Evolutionary conservation across 2,113 vertebrate genomes (phyloP).

Genomic region (Todiramphus saurophagus): DNA sequence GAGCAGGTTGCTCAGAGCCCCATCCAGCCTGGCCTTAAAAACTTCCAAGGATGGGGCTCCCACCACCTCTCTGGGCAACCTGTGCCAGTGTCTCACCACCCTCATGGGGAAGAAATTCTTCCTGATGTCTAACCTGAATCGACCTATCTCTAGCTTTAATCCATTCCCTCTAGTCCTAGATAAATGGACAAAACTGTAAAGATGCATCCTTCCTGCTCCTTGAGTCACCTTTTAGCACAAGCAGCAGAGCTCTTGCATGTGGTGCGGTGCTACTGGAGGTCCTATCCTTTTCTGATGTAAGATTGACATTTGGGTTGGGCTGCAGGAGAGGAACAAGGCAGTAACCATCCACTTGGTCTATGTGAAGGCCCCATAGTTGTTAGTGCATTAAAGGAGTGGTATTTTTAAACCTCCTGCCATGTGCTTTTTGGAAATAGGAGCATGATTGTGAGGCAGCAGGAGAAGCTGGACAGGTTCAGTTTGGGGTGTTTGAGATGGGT

Average conservation of each 20-base stretch:
- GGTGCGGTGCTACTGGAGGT: neutral
- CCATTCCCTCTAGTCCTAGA: no score
- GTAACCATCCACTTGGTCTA: neutral
- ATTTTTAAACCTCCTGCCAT: neutral
- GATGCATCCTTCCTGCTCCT: neutral
- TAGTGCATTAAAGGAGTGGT: neutral
- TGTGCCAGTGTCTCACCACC: no score
- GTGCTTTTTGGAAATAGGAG: neutral
- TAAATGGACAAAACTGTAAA: neutral
- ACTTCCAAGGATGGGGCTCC: no score
- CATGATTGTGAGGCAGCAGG: accelerated
- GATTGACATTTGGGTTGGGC: neutral
- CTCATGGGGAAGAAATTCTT: no score
- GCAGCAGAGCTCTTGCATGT: neutral
- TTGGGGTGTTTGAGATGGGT: neutral
- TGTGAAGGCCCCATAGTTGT: neutral
- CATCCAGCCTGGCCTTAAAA: no score
- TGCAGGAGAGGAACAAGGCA: neutral
- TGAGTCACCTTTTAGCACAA: neutral
- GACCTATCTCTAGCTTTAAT: no score
- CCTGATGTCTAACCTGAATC: no score
- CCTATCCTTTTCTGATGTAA: neutral
- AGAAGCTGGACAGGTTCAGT: neutral
- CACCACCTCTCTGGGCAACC: no score
- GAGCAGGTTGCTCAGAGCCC: no score